Percentiles rank a stretch among this genome's conserved stretches.
Evolutionary conservation across 2,113 vertebrate species (phyloP).

Genomic region (Aspidoscelis tigris): DNA sequence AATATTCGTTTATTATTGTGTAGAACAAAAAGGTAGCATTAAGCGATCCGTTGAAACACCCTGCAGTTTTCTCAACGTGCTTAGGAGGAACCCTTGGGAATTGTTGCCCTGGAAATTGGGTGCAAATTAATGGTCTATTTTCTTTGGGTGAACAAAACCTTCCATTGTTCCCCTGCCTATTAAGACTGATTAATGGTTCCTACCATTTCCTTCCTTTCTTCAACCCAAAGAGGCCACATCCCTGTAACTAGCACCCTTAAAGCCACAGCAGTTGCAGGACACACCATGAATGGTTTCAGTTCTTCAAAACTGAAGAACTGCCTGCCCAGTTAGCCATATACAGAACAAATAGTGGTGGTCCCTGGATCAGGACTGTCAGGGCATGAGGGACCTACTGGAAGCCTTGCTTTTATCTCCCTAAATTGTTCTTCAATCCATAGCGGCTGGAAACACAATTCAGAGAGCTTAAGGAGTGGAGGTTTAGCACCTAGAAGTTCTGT

Average conservation of each 20-base stretch:
- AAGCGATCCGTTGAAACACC: not conserved
- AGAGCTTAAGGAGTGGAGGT: not conserved
- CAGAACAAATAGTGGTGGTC: not conserved
- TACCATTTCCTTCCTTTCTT: not conserved
- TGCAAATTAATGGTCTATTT: not conserved
- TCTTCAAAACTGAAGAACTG: not conserved
- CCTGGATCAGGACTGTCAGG: not conserved
- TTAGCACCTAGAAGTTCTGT: not conserved
- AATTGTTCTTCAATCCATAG: no score
- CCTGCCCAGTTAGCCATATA: not conserved
- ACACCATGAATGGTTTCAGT: not conserved
- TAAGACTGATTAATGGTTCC: not conserved
- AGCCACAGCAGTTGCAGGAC: not conserved
- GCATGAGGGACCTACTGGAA: no score
- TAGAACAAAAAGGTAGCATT: not conserved
- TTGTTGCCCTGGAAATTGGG: not conserved
- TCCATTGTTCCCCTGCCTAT: not conserved
- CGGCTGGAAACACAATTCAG: no score
- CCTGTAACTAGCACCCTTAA: not conserved
- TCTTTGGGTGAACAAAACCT: not conserved
- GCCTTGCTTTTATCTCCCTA: no score
- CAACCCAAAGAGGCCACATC: not conserved
- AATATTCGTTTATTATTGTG: not conserved
- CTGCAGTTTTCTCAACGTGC: not conserved
- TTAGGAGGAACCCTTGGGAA: not conserved